Evolutionary conservation across 2,113 vertebrate genomes (phyloP).

Genomic region (Drymodes brunneopygia): DNA sequence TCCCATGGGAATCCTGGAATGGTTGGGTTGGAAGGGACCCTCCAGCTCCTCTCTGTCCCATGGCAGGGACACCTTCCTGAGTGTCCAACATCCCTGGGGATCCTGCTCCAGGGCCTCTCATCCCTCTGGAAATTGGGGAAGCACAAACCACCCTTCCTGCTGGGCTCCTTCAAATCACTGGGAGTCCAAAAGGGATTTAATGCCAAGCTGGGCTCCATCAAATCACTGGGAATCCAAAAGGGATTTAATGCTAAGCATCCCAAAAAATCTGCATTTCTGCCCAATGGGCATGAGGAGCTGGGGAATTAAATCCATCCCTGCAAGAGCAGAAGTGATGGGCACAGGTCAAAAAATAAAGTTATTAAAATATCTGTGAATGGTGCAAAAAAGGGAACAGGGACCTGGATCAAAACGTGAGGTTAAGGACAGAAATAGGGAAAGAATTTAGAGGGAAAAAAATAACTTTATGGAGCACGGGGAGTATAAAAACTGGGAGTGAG

Average conservation of each 20-base stretch:
- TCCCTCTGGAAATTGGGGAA: background rate
- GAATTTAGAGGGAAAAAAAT: background rate
- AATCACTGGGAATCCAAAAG: background rate
- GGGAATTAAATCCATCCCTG: background rate
- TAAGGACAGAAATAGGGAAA: background rate
- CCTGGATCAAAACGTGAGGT: background rate
- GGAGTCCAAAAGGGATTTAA: background rate
- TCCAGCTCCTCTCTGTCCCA: background rate
- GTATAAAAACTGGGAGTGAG: background rate
- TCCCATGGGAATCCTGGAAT: fast-evolving
- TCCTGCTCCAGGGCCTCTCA: background rate
- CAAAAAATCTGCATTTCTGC: background rate
- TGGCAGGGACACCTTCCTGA: fast-evolving
- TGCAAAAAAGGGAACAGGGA: background rate
- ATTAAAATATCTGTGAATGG: background rate
- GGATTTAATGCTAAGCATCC: fast-evolving
- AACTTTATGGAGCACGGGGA: background rate
- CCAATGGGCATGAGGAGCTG: fast-evolving
- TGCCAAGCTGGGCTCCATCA: fast-evolving
- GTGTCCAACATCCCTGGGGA: background rate
- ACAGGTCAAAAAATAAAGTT: background rate
- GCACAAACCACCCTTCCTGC: fast-evolving
- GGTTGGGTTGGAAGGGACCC: background rate
- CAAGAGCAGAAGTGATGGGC: background rate
- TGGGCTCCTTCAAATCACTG: fast-evolving